Evolutionary conservation across 2,888 invertebrate genomes (phyloP).

Genomic region (Apodemia mormo): DNA sequence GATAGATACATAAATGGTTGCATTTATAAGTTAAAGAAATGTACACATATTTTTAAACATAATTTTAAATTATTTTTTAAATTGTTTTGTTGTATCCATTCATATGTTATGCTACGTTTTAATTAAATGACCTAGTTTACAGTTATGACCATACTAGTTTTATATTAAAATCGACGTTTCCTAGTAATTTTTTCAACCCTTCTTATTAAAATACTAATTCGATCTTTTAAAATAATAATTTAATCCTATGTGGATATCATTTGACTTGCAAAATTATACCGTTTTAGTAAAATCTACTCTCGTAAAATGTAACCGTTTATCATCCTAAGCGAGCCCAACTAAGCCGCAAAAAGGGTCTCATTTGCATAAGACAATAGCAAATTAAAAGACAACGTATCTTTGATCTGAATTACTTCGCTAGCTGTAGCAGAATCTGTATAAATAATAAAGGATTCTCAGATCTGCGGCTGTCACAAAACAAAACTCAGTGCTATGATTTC

Average conservation of each 20-base stretch:
- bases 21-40: no score
- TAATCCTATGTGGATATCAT: slow-evolving; percentile 40
- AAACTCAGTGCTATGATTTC: not conserved
- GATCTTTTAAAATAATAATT: slow-evolving; percentile 4
- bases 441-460: slow-evolving; percentile 10
- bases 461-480: not conserved
- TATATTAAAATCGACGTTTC: not conserved
- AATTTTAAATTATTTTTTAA: no score
- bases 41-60: no score
- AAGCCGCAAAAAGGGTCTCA: slow-evolving; percentile 50
- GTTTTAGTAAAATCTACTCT: slow-evolving; percentile 51
- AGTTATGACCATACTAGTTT: no score
- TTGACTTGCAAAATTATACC: slow-evolving; percentile 56
- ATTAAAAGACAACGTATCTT: slow-evolving; percentile 46
- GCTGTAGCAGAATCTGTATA: slow-evolving; percentile 27
- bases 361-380: slow-evolving; percentile 50
- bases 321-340: slow-evolving; percentile 50
- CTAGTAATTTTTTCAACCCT: not conserved
- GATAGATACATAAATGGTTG: no score
- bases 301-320: slow-evolving; percentile 55
- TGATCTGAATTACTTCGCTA: slow-evolving; percentile 40
- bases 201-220: not conserved
- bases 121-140: no score
- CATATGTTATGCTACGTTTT: no score
- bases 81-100: no score